Conservation (phyloP, 23 tunicate genomes). For the Phallusia fumigata region DNA sequence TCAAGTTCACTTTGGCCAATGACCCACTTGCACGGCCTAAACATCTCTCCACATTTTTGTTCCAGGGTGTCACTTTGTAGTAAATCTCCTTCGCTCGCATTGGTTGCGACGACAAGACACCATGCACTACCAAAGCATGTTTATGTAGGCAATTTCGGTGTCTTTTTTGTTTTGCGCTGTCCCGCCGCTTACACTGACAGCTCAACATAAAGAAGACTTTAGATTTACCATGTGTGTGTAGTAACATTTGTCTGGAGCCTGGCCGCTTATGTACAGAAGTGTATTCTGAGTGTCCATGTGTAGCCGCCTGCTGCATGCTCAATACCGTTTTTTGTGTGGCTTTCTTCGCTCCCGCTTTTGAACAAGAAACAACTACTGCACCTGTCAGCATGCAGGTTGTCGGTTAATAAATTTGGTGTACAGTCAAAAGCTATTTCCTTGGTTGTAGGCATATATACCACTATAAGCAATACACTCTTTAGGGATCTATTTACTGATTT, state of each 20-base stretch:
- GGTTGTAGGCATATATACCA: neutral
- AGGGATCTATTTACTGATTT: neutral
- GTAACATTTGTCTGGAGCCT: neutral
- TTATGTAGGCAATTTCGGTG: neutral
- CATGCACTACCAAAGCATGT: neutral
- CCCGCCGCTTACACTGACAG: neutral
- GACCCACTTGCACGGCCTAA: neutral
- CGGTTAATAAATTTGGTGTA: neutral
- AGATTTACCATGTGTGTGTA: conserved; percentile 3
- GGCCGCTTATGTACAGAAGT: neutral
- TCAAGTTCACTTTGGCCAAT: neutral
- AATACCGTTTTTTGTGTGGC: neutral
- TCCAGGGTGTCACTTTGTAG: neutral
- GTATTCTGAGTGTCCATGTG: neutral
- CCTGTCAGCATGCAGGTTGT: neutral
- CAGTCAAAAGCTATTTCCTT: neutral
- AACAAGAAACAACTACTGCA: neutral
- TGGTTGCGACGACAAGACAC: neutral
- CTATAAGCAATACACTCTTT: too few species aligned
- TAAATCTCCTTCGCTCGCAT: neutral
- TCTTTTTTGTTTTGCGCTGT: neutral
- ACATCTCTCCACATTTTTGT: neutral
- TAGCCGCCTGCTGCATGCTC: conserved; percentile 8
- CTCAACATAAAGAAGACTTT: neutral
- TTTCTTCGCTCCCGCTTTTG: neutral